Evolutionary conservation across 2,113 vertebrate species (phyloP).

Genomic region (Trachemys scripta): DNA sequence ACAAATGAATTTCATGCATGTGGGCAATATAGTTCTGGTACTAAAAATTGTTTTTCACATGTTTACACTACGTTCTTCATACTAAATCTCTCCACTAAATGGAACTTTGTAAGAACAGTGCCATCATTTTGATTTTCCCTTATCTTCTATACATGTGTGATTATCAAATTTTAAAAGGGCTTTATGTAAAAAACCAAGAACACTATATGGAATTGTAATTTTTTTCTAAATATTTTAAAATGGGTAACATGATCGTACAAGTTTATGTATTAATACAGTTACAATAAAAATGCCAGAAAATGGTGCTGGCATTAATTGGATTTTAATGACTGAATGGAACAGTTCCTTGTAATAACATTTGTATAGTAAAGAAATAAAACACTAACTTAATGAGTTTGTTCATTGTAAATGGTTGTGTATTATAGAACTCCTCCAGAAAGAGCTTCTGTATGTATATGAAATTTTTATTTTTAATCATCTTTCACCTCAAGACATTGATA

Average conservation of each 20-base stretch:
- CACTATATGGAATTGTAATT: constrained; percentile 80
- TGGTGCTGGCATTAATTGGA: constrained; percentile 73
- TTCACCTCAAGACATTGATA: constrained; percentile 76
- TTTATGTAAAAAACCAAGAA: constrained; percentile 82
- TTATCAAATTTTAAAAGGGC: constrained; percentile 83
- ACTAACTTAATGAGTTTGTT: constrained; percentile 82
- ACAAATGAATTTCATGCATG: constrained; percentile 56
- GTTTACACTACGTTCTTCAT: constrained; percentile 68
- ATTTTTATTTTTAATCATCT: constrained; percentile 70
- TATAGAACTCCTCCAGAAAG: constrained; percentile 79
- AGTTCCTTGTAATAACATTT: constrained; percentile 83
- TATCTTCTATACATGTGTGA: constrained; percentile 56
- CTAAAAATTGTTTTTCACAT: constrained; percentile 62
- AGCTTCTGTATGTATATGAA: constrained; percentile 81
- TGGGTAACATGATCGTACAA: constrained; percentile 71
- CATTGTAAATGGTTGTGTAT: constrained; percentile 82
- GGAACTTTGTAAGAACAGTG: constrained; percentile 59
- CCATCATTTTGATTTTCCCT: constrained; percentile 65
- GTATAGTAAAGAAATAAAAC: constrained; percentile 88
- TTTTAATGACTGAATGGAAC: constrained; percentile 79
- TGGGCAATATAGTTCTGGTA: constrained; percentile 63
- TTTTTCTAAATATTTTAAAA: constrained; percentile 82
- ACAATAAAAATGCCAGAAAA: constrained; percentile 73
- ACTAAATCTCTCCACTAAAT: constrained; percentile 56
- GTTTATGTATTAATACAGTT: constrained; percentile 81